A percentile compares a stretch with the other conserved stretches of the same genome.
These are phyloP conservation scores for Rhopalosiphum maidis DNA, from an alignment of 1,140 invertebrate species.

Conservation along the genomic window DNA sequence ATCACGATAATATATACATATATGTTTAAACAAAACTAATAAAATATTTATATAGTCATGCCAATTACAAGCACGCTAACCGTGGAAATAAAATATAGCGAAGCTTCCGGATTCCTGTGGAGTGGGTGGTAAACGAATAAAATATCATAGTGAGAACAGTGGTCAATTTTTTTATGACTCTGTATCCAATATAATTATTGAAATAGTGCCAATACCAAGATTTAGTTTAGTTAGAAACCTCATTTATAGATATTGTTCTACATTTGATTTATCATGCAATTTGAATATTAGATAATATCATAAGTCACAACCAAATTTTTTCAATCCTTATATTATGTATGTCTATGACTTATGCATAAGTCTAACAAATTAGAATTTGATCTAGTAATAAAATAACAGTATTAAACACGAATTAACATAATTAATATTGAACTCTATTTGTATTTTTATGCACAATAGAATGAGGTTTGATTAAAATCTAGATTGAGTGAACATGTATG, in stretches of 20 bases:
- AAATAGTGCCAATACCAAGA: not conserved
- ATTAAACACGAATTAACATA: conserved; percentile 16
- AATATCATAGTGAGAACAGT: not conserved
- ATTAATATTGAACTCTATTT: conserved; percentile 34
- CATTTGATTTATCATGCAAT: not conserved
- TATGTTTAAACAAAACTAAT: conserved; percentile 3
- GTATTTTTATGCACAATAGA: conserved; percentile 35
- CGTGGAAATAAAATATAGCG: conserved; percentile 1
- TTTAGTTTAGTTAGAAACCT: conserved; percentile 17
- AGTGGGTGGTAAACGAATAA: conserved; percentile 22
- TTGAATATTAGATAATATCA: not conserved
- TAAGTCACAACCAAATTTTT: not conserved
- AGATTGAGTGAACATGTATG: conserved; percentile 29
- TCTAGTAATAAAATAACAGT: conserved; percentile 3
- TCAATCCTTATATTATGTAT: not conserved
- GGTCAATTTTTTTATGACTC: not conserved
- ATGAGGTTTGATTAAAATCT: conserved; percentile 29
- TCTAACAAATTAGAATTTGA: not conserved
- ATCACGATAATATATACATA: not conserved
- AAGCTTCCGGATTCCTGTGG: conserved; percentile 28
- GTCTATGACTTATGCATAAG: not conserved
- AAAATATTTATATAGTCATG: not conserved
- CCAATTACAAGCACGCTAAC: not conserved
- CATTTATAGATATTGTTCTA: not conserved
- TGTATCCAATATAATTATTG: not conserved